Percentiles rank a stretch among this genome's conserved stretches.
Evolutionary conservation across 2,888 invertebrate species (phyloP).

Genomic region (Coronaproctus castanopsis): DNA sequence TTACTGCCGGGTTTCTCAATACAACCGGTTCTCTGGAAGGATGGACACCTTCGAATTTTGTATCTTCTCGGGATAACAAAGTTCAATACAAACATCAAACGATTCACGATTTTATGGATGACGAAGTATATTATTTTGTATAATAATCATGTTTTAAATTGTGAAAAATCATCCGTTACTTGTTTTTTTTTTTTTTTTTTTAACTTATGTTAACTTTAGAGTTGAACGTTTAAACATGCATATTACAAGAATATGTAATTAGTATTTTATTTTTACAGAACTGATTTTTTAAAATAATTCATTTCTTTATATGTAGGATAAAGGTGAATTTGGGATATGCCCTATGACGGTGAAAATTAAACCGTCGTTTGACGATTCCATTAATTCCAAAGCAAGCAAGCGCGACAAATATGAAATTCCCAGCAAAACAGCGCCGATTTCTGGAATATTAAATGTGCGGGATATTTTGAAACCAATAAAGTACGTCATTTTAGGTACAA

Average conservation of each 20-base stretch:
- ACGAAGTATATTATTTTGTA: slow-evolving; percentile 38
- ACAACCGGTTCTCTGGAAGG: slow-evolving; percentile 91
- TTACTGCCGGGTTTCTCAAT: slow-evolving; percentile 94
- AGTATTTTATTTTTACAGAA: too few species aligned
- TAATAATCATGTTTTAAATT: background rate
- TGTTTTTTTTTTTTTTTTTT: too few species aligned
- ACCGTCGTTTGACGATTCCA: slow-evolving; percentile 38
- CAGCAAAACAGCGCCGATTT: slow-evolving; percentile 28
- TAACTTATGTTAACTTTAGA: too few species aligned
- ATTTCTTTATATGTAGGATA: slow-evolving; percentile 41
- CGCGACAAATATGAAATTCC: slow-evolving; percentile 22
- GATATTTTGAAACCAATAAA: slow-evolving; percentile 38
- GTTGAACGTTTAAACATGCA: background rate
- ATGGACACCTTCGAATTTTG: slow-evolving; percentile 76
- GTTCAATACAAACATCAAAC: slow-evolving; percentile 33
- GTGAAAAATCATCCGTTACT: background rate
- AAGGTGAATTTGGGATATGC: slow-evolving; percentile 85
- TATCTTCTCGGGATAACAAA: slow-evolving; percentile 63
- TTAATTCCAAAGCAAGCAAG: slow-evolving; percentile 14
- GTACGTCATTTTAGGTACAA: background rate
- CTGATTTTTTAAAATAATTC: too few species aligned
- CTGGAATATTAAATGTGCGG: slow-evolving; percentile 48
- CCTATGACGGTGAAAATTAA: slow-evolving; percentile 65
- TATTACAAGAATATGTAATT: too few species aligned
- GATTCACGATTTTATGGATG: slow-evolving; percentile 95